Conservation (phyloP, 2,797 vertebrate species). For the Eutrigla gurnardus region DNA sequence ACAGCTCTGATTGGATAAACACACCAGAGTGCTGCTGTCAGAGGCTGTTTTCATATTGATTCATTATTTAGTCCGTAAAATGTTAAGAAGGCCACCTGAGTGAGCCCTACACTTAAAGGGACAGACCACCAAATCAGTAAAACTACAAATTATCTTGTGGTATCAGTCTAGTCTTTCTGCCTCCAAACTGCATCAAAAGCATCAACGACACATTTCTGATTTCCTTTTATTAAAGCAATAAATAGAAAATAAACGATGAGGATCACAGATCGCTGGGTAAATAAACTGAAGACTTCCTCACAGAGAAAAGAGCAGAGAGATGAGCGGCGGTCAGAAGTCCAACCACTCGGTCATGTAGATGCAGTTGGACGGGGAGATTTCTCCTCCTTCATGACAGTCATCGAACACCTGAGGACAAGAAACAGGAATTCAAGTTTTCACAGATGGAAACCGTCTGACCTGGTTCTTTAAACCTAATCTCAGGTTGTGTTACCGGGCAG, state of each 20-base stretch:
- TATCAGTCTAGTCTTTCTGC: too few species aligned
- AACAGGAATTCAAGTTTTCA: not conserved
- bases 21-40: conserved; percentile 7
- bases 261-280: conserved; percentile 10
- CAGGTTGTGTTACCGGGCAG: conserved; percentile 88
- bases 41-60: not conserved
- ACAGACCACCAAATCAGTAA: too few species aligned
- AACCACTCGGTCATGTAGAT: conserved; percentile 96
- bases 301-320: conserved; percentile 38
- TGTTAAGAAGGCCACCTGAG: not conserved
- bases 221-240: conserved; percentile 30
- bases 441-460: fast-evolving
- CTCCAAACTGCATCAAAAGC: not conserved
- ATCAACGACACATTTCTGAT: not conserved
- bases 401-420: conserved; percentile 90
- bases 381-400: conserved; percentile 95
- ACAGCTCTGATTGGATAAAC: conserved; percentile 10
- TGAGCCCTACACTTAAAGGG: not conserved
- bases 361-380: conserved; percentile 95
- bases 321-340: conserved; percentile 84
- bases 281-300: conserved; percentile 41
- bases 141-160: too few species aligned
- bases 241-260: conserved; percentile 22
- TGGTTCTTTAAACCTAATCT: not conserved
- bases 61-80: not conserved